Evolutionary conservation across 2,797 vertebrate species (phyloP).

Genomic region (Capromys pilorides): DNA sequence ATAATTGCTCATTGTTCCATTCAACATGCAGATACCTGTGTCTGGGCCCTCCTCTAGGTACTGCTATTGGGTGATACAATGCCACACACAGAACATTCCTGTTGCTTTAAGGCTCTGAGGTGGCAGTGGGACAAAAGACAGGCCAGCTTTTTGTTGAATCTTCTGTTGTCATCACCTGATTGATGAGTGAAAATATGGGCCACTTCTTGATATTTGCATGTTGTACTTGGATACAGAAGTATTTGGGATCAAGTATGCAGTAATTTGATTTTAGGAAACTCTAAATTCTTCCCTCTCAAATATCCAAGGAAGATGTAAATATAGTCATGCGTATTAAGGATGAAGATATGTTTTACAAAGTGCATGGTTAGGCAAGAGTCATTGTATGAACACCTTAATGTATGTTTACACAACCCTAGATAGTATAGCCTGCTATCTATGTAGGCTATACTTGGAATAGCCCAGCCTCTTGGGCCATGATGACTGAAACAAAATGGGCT

Average conservation of each 20-base stretch:
- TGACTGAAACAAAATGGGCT: background rate
- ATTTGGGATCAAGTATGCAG: background rate
- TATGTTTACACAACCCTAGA: background rate
- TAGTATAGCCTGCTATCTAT: background rate
- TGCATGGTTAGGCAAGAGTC: background rate
- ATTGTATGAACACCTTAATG: background rate
- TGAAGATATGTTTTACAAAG: background rate
- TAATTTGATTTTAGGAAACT: conserved; percentile 23
- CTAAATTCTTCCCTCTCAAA: background rate
- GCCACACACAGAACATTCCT: background rate
- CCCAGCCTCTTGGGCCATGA: background rate
- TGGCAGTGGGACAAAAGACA: background rate
- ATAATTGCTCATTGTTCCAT: no score
- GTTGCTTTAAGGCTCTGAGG: background rate
- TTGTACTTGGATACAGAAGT: background rate
- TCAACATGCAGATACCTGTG: no score
- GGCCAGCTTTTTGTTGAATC: background rate
- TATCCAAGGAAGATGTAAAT: background rate
- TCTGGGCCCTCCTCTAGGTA: background rate
- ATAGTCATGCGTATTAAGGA: background rate
- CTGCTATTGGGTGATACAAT: background rate
- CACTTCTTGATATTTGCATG: background rate
- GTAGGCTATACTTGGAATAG: background rate
- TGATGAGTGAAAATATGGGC: background rate
- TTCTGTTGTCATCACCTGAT: background rate